Evolutionary conservation across 2,113 vertebrate genomes (phyloP).

Genomic region (Agapornis roseicollis): DNA sequence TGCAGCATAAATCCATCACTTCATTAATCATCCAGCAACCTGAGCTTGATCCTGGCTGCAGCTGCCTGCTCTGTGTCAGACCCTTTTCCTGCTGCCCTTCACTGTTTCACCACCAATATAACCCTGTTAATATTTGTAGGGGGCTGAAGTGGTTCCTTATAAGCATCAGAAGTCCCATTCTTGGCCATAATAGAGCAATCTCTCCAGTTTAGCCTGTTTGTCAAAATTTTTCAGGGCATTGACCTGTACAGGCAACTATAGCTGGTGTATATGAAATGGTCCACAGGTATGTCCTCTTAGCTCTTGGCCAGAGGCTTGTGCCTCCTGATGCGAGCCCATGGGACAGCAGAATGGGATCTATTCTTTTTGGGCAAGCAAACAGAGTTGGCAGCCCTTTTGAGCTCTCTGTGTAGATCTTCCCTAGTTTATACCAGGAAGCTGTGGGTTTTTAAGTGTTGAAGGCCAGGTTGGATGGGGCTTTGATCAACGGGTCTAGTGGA

Average conservation of each 20-base stretch:
- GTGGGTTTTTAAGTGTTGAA: not conserved
- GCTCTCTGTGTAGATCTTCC: not conserved
- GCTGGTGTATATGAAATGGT: not conserved
- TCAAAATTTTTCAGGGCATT: not conserved
- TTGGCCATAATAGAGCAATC: not conserved
- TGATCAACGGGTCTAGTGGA: not conserved
- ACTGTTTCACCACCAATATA: not conserved
- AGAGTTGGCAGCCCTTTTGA: not conserved
- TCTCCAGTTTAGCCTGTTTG: not conserved
- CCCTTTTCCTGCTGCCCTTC: not conserved
- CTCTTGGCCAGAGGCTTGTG: not conserved
- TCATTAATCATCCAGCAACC: slow-evolving; percentile 10
- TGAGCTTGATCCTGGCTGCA: not conserved
- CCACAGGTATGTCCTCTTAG: not conserved
- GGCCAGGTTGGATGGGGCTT: not conserved
- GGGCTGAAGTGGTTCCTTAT: not conserved
- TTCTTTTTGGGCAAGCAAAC: not conserved
- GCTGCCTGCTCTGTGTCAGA: not conserved
- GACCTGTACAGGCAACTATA: not conserved
- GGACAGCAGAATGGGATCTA: not conserved
- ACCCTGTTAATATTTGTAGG: not conserved
- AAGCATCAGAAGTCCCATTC: not conserved
- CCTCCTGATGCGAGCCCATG: fast-evolving
- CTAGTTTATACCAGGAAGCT: not conserved
- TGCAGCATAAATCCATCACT: not conserved